Evolutionary conservation across 2,888 invertebrate genomes (phyloP), one percentile per base, ranked within the genome.

Genomic region (Phasia obesa): DNA sequence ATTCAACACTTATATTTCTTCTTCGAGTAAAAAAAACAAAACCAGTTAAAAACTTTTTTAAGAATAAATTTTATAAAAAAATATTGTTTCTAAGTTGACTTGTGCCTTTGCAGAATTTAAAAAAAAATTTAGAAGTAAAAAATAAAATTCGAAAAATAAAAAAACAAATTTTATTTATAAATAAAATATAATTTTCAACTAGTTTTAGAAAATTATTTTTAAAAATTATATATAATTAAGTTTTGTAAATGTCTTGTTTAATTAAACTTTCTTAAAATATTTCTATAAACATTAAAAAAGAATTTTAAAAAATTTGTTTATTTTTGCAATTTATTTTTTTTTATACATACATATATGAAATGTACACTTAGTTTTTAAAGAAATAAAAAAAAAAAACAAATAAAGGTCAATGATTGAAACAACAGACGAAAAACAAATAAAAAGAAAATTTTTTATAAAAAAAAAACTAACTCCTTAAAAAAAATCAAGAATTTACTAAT

Each of bases 81-180:
- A 67, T 77, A 87, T 87, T 90, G 88, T 89, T 89, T 87, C 85
- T 88, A 89, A 88, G 91, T 91, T 91, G 91, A 91, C 92, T 91
- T 91, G 91, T 91, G 91, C 91, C 92, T 91, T 91, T 91, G 90
- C 88, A 80, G 77, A 74, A 42, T 49, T 75, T 53, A 49, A 31
- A 67, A 59, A 80, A 31, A 62, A 69, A 57, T n/a, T n/a, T n/a
- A 69, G 55, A 42, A 42, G 27, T 9, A 67, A 15, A 17, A 42
- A 15, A n/a, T 25, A 62, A 7, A 55, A 42, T n/a, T 49, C 38
- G 70, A 64, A 42, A 73, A 55, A 57, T n/a, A 2, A 21, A 31
- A 67, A 38, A 25, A 38, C 59, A 82, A 64, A 85, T 44, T 70
- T 55, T 82, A 67, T 17, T 47, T 55, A 35, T 77, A 62, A 76